Percentiles rank a stretch among this genome's conserved stretches.
phyloP scores from a whole-genome alignment of 2,797 vertebrate species.

The Gobionotothen gibberifrons region DNA sequence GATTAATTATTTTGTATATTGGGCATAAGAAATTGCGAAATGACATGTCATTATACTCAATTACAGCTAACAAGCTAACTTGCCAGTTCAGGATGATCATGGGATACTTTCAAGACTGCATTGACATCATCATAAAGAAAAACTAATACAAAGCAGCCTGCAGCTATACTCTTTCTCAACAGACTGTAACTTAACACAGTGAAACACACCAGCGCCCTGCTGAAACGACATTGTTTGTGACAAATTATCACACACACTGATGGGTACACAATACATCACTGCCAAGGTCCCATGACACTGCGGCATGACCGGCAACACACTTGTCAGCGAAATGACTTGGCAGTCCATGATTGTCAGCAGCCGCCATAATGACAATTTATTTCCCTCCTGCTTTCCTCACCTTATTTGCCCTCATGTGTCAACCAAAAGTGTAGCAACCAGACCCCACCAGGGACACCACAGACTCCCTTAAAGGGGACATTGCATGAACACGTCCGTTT shows the following conservation, averaged over 20 bases:
- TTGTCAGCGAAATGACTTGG: conserved; percentile 74
- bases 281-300: conserved; percentile 63
- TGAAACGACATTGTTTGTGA: conserved; percentile 54
- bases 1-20: conserved; percentile 32
- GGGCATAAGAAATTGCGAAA: conserved; percentile 16
- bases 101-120: background rate
- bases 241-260: conserved; percentile 66
- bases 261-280: conserved; percentile 70
- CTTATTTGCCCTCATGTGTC: conserved; percentile 41
- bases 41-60: conserved; percentile 12
- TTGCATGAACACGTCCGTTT: too few relatives aligned
- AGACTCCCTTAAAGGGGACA: conserved; percentile 25
- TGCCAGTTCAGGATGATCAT: background rate
- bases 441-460: conserved; percentile 49
- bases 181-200: conserved; percentile 15
- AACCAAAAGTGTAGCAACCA: conserved; percentile 43
- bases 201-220: conserved; percentile 44
- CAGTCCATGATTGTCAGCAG: conserved; percentile 74
- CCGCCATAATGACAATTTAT: conserved; percentile 73
- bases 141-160: background rate
- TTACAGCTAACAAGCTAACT: conserved; percentile 12
- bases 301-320: conserved; percentile 57
- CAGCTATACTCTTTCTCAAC: conserved; percentile 5
- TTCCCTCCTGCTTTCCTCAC: conserved; percentile 45
- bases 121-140: conserved; percentile 4